A percentile compares a stretch with the other conserved stretches of the same genome.
phyloP scores from a whole-genome alignment of 2,888 invertebrate species.

The Platypus cylindrus region DNA sequence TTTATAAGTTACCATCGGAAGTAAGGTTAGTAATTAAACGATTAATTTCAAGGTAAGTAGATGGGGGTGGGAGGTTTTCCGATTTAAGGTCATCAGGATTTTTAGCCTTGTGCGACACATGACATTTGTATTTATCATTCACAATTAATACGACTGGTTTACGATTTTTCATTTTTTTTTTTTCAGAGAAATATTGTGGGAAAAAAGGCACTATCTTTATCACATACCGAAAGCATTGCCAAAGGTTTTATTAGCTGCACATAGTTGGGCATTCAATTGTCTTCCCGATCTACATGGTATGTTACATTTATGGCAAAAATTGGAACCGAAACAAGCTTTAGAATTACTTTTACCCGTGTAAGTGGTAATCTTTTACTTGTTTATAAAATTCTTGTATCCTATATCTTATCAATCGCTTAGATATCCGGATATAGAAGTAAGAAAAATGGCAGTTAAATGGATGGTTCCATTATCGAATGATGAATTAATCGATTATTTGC shows the following conservation, averaged over 20 bases:
- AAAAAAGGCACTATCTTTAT: conserved; percentile 81
- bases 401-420: too few species aligned
- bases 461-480: conserved; percentile 70
- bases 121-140: too few species aligned
- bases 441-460: conserved; percentile 73
- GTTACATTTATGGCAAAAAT: conserved; percentile 73
- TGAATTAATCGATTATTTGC: conserved; percentile 81
- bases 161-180: conserved; percentile 1
- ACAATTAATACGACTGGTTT: too few species aligned
- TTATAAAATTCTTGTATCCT: not conserved
- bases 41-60: too few species aligned
- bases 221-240: conserved; percentile 74
- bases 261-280: conserved; percentile 84
- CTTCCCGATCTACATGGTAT: conserved; percentile 77
- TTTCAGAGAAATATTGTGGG: conserved; percentile 62
- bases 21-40: conserved; percentile 49
- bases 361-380: conserved; percentile 25
- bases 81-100: too few species aligned
- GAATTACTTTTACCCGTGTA: conserved; percentile 87
- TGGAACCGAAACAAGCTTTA: conserved; percentile 80
- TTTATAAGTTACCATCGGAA: conserved; percentile 57
- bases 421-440: conserved; percentile 83
- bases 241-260: conserved; percentile 73
- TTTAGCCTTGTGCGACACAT: too few species aligned
- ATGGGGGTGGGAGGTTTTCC: too few species aligned